Evolutionary conservation across 2,113 vertebrate species (phyloP), one percentile per base, ranked within the genome.

Genomic region (Brachirus orientalis): DNA sequence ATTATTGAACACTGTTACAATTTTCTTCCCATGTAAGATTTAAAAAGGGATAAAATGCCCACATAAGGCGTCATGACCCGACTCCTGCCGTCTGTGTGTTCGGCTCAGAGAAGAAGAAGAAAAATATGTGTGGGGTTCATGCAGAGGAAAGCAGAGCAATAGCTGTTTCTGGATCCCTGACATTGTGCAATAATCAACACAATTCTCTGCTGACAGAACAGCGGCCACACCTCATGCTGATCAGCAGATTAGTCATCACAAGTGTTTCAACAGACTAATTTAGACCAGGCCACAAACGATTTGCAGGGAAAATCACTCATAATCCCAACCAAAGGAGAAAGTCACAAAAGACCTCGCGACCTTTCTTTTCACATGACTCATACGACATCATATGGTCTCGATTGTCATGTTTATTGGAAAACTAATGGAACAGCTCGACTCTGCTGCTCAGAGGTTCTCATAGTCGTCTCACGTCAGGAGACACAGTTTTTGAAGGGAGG

Each of bases 211-310:
- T 78, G 86, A 84, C 83, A 83, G 75, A 79, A 71, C 16, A 48
- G 75, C 69, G 67, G 56, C 83, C 86, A 79, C 83, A 69, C 79
- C 83, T 81, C 74, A 62, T 60, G 75, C 83, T 60, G 79, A 87
- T 89, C 83, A 77, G 75, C 75, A 84, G 74, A 86, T 84, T 84
- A 84, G 73, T 77, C 75, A 60, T 67, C 70, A 75, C 58, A 64
- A 82, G 82, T 77, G 70, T 76, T 83, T 89, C 75, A 77, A 71
- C 22, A 72, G 62, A 20, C 36, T 75, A 77, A 89, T 85, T 81
- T 56, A 76, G 63, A 38, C 72, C 81, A 82, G 78, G 85, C 83
- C 68, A 54, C 48, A 45, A 58, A 56, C 14, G 16, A 38, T n/a
- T 66, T 50, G 38, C 66, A 72, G 66, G 41, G 68, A 68, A 66